These are phyloP conservation scores for Callospermophilus lateralis DNA, from an alignment of 2,113 vertebrate species.

Conservation along the genomic window DNA sequence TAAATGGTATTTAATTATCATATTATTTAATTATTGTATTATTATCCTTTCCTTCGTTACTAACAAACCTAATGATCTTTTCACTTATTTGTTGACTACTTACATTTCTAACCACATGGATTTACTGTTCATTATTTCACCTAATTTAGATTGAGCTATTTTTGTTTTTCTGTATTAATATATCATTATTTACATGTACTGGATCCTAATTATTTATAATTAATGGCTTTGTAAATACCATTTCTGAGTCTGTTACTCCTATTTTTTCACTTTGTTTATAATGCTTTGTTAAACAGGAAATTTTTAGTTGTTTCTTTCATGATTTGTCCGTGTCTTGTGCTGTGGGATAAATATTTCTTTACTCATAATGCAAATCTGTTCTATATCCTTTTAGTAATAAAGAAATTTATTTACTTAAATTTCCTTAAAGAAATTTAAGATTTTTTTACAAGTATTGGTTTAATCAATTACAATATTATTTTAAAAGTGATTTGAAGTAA, in stretches of 20 bases:
- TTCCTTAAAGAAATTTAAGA: background rate
- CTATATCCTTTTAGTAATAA: background rate
- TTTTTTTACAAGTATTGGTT: background rate
- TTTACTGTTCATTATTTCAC: background rate
- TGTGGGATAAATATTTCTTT: conserved; percentile 25
- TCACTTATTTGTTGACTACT: background rate
- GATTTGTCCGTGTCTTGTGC: background rate
- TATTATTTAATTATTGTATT: conserved; percentile 39
- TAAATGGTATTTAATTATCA: conserved; percentile 44
- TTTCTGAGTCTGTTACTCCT: background rate
- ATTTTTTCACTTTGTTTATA: background rate
- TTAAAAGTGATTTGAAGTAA: background rate
- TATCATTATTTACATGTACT: background rate
- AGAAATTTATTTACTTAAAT: background rate
- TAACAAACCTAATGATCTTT: background rate
- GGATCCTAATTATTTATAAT: background rate
- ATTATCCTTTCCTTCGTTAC: conserved; percentile 43
- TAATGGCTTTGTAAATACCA: background rate
- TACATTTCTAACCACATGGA: background rate
- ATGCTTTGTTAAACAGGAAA: background rate
- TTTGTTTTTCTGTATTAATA: background rate
- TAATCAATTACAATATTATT: background rate
- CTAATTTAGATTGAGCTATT: conserved; percentile 20
- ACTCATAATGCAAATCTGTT: background rate
- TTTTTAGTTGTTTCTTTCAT: conserved; percentile 24